These are phyloP conservation scores for Magallana gigas DNA, from an alignment of 1,140 invertebrate species.

Conservation along the genomic window DNA sequence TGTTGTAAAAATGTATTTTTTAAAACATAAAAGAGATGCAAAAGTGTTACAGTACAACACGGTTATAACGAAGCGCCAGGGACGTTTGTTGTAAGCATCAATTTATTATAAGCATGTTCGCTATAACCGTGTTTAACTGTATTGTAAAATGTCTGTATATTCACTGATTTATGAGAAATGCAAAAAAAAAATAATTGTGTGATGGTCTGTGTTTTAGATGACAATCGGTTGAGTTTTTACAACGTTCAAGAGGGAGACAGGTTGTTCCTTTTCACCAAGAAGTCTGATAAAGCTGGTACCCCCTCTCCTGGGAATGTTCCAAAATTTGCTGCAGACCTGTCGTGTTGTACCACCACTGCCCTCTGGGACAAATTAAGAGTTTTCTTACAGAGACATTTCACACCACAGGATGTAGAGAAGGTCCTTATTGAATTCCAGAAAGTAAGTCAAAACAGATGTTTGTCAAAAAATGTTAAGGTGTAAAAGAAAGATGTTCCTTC, in stretches of 20 bases:
- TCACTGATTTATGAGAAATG: no score
- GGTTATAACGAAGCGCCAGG: no score
- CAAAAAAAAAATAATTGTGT: neutral
- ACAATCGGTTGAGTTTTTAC: slow-evolving; percentile 71
- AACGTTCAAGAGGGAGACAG: slow-evolving; percentile 74
- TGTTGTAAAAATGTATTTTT: no score
- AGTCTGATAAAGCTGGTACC: slow-evolving; percentile 50
- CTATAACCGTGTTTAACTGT: no score
- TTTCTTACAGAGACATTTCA: slow-evolving; percentile 76
- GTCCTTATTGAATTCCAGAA: slow-evolving; percentile 77
- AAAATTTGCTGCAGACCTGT: slow-evolving; percentile 33
- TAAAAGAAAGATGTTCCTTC: no score
- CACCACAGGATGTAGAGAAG: slow-evolving; percentile 73
- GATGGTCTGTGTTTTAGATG: slow-evolving; percentile 67
- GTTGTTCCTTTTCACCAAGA: slow-evolving; percentile 73
- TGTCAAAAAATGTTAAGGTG: no score
- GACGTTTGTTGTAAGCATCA: no score
- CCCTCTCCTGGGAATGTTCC: neutral
- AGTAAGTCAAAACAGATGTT: slow-evolving; percentile 56
- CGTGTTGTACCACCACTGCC: slow-evolving; percentile 48
- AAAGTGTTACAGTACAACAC: no score
- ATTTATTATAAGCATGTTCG: no score
- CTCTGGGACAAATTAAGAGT: slow-evolving; percentile 73
- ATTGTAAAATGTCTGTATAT: no score
- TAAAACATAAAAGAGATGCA: no score